These are phyloP conservation scores for Armadillidium nasatum DNA, from an alignment of 1,140 invertebrate species.

Conservation along the genomic window DNA sequence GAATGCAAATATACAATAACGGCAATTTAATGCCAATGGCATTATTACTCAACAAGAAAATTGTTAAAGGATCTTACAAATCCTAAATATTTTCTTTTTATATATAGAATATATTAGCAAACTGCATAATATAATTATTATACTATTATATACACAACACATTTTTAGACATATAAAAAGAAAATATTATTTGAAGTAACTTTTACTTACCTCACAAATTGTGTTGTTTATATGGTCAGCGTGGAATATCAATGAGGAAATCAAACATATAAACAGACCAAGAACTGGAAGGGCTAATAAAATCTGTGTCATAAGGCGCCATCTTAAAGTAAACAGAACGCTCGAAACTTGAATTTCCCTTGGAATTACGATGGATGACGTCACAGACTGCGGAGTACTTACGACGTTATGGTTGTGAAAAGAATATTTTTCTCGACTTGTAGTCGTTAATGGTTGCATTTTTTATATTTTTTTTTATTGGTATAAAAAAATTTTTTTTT, in stretches of 20 bases:
- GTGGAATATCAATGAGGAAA: constrained; percentile 43
- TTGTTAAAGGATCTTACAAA: too few relatives aligned
- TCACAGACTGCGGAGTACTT: not conserved
- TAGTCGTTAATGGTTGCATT: not conserved
- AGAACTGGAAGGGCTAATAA: constrained; percentile 41
- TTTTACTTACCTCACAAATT: constrained; percentile 40
- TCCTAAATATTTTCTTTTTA: too few relatives aligned
- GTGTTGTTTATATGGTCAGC: constrained; percentile 45
- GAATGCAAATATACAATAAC: too few relatives aligned
- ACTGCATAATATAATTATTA: too few relatives aligned
- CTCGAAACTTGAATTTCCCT: constrained; percentile 31
- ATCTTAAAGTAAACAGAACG: constrained; percentile 39
- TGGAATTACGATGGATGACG: constrained; percentile 3
- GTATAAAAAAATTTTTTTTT: not conserved
- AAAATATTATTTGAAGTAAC: too few relatives aligned
- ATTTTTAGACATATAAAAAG: too few relatives aligned
- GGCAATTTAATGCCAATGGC: too few relatives aligned
- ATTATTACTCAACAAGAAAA: too few relatives aligned
- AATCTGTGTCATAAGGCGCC: constrained; percentile 43
- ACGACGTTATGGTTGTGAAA: too few relatives aligned
- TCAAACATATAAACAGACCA: constrained; percentile 42
- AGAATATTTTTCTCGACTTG: too few relatives aligned
- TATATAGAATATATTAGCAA: too few relatives aligned
- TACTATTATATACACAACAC: too few relatives aligned
- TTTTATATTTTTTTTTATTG: not conserved